Evolutionary conservation across 1,140 invertebrate species (phyloP), one percentile per base, ranked within the genome.

Genomic region (Drosophila pallidifrons): DNA sequence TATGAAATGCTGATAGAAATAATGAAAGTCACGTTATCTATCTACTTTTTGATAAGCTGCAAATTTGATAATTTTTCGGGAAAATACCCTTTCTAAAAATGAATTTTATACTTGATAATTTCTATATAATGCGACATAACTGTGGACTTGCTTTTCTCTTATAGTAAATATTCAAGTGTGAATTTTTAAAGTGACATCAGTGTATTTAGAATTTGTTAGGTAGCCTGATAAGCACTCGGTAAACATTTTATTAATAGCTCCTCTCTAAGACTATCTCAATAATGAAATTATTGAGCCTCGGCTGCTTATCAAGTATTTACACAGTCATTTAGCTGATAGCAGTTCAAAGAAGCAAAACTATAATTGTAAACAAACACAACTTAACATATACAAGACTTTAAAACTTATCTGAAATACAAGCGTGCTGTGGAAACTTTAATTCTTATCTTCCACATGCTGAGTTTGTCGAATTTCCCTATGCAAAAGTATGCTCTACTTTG

Each of bases 301-400:
- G 8, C 15, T 60, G 5, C 60, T 51, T 51, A 63, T 63, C 45
- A 28, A 28, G 5, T 7, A 41, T 57, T 41, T 57, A 5, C 16
- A 57, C 1, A 20, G 32, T 5, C 32, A 57, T 35, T 57, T 10
- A 8, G 13, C 32, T 10, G 28, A 47, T 47, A 47, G n/a, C 13
- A 8, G 15, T 43, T 47, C 46, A 47, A 16, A 35, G 6, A 16
- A 13, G 5, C 20, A 32, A 52, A 8, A 13, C n/a, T 52, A 54
- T 32, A 13, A 32, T 28, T 43, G 5, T 43, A 43, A 43, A 30
- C 28, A 15, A n/a, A 32, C 6, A 54, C 6, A 25, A 30, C 25
- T 52, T 52, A 25, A 30, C 25, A 30, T 52, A 25, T n/a, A 13
- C 0, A 10, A 54, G 5, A 20, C 46, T 20, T 47, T 47, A 20